These are phyloP conservation scores for Ptychodera flava DNA, from an alignment of 35 echinoderm and acorn worm species.

Conservation along the genomic window DNA sequence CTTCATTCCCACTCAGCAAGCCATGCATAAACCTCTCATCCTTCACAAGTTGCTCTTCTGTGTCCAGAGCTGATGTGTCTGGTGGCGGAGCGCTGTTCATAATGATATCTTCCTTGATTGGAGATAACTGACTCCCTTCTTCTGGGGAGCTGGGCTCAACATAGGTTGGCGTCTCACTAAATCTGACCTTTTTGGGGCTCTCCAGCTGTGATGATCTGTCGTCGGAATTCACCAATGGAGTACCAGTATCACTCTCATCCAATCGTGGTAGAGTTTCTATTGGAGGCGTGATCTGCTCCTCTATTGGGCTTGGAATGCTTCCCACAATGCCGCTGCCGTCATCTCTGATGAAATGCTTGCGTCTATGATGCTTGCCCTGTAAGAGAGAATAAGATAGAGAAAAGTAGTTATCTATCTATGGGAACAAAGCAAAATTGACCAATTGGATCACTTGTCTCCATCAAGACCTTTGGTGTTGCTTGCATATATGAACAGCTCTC, in stretches of 20 bases:
- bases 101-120: not conserved
- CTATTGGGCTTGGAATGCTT: not conserved
- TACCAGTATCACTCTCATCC: not conserved
- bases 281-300: not conserved
- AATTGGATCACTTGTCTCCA: no score
- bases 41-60: not conserved
- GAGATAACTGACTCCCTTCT: not conserved
- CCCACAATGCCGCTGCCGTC: not conserved
- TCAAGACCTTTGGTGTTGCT: no score
- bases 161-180: not conserved
- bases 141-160: not conserved
- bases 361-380: not conserved
- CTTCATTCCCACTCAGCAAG: not conserved
- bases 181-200: not conserved
- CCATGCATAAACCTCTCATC: not conserved
- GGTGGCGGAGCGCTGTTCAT: not conserved
- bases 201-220: not conserved
- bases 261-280: not conserved
- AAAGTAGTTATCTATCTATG: no score
- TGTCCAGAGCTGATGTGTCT: not conserved
- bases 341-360: not conserved
- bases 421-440: no score
- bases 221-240: not conserved
- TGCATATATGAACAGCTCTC: no score
- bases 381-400: not conserved